phyloP scores from a whole-genome alignment of 2,888 invertebrate species.

The Alloplasta piceator region DNA sequence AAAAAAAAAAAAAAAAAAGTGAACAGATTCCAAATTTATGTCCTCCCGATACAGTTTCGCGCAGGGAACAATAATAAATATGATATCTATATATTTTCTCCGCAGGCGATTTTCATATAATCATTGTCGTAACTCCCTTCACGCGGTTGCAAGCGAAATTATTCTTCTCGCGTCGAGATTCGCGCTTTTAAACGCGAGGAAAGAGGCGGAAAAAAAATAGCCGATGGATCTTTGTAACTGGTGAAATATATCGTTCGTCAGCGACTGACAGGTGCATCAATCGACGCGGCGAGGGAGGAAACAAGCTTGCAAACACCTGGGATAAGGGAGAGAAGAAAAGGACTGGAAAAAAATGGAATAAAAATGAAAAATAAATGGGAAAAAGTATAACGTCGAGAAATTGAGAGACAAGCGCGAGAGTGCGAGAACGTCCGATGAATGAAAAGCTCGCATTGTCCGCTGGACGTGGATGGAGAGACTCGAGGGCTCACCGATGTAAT shows the following conservation, averaged over 20 bases:
- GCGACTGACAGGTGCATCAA: conserved; percentile 46
- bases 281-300: conserved; percentile 31
- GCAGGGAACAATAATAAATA: background rate
- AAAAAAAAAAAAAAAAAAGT: too few species aligned
- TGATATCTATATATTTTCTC: background rate
- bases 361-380: conserved; percentile 7
- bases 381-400: conserved; percentile 27
- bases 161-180: too few species aligned
- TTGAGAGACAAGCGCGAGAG: conserved; percentile 23
- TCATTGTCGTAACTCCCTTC: background rate
- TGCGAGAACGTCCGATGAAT: conserved; percentile 46
- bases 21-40: background rate
- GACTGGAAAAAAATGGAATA: conserved; percentile 13
- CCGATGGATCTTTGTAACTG: conserved; percentile 12
- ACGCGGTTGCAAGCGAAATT: background rate
- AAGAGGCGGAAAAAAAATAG: background rate
- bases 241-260: conserved; percentile 42
- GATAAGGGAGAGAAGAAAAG: background rate
- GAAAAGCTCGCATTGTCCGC: conserved; percentile 50
- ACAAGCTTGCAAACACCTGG: conserved; percentile 31
- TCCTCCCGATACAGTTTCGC: background rate
- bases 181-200: too few species aligned
- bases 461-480: conserved; percentile 21
- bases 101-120: background rate
- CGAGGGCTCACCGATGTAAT: conserved; percentile 1